A percentile compares a stretch with the other conserved stretches of the same genome.
Evolutionary conservation across 2,888 invertebrate genomes (phyloP).

Genomic region (Platycheirus albimanus): DNA sequence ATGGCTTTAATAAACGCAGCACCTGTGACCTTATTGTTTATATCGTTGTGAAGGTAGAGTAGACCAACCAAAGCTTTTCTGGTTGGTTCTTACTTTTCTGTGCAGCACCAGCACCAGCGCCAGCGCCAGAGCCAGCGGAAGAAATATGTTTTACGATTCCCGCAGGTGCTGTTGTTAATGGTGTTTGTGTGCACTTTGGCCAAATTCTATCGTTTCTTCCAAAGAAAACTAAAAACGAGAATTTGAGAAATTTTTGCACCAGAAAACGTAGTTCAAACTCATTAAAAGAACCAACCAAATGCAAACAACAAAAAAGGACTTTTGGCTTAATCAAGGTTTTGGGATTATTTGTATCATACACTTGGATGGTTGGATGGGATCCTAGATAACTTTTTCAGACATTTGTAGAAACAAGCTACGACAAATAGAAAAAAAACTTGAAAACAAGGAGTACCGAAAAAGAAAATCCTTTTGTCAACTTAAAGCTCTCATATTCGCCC

Average conservation of each 20-base stretch:
- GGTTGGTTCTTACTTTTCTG: no score
- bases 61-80: no score
- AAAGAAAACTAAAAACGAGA: no score
- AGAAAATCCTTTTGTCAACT: constrained; percentile 73
- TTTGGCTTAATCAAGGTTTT: constrained; percentile 13
- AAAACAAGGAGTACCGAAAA: constrained; percentile 12
- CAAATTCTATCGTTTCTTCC: no score
- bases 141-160: constrained; percentile 52
- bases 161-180: constrained; percentile 41
- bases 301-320: constrained; percentile 58
- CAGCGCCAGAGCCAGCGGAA: no score
- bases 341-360: constrained; percentile 8
- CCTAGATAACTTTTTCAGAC: constrained; percentile 37
- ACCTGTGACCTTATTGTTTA: constrained; percentile 73
- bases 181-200: constrained; percentile 25
- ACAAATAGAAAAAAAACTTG: constrained; percentile 18
- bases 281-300: constrained; percentile 55
- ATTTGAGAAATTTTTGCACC: not conserved
- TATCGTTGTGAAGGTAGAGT: constrained; percentile 19
- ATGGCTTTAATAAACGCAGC: constrained; percentile 73
- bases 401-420: constrained; percentile 44
- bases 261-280: constrained; percentile 45
- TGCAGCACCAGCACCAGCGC: no score
- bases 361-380: constrained; percentile 30
- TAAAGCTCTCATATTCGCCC: constrained; percentile 40